These are phyloP conservation scores for Himalopsyche japonica DNA, from an alignment of 2,888 invertebrate genomes.

Conservation along the genomic window DNA sequence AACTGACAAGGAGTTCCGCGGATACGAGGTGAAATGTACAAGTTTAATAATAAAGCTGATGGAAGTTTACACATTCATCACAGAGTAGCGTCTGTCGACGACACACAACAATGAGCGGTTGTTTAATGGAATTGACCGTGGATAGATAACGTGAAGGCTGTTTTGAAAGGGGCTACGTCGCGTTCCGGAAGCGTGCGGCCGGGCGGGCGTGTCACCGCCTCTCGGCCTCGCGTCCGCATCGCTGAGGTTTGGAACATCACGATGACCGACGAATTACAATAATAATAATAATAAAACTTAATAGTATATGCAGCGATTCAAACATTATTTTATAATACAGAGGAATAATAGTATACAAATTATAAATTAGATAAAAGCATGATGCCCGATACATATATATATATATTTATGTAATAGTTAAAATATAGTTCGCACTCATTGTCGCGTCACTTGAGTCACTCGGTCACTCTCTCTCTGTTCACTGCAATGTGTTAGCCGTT, in stretches of 20 bases:
- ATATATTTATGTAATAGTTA: slow-evolving; percentile 20
- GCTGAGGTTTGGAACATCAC: background rate
- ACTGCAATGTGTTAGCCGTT: slow-evolving; percentile 52
- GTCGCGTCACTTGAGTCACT: slow-evolving; percentile 34
- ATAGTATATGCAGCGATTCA: slow-evolving; percentile 38
- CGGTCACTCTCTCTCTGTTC: slow-evolving; percentile 3
- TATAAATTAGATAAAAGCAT: slow-evolving; percentile 39
- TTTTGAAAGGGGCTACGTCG: background rate
- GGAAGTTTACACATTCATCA: background rate
- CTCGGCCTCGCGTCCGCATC: slow-evolving; percentile 13
- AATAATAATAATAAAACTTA: slow-evolving; percentile 40
- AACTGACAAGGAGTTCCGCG: background rate
- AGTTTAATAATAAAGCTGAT: background rate
- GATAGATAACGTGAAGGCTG: background rate
- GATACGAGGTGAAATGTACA: background rate
- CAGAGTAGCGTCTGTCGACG: background rate
- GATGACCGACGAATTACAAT: slow-evolving; percentile 17
- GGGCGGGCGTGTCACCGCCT: slow-evolving; percentile 9
- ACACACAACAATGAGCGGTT: background rate
- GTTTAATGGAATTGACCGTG: background rate
- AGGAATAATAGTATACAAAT: slow-evolving; percentile 38
- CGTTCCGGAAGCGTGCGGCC: background rate
- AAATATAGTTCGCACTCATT: slow-evolving; percentile 40
- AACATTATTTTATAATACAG: slow-evolving; percentile 39
- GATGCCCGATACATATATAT: slow-evolving; percentile 37